Evolutionary conservation across 2,888 invertebrate species (phyloP).

Genomic region (Orthosia cruda): DNA sequence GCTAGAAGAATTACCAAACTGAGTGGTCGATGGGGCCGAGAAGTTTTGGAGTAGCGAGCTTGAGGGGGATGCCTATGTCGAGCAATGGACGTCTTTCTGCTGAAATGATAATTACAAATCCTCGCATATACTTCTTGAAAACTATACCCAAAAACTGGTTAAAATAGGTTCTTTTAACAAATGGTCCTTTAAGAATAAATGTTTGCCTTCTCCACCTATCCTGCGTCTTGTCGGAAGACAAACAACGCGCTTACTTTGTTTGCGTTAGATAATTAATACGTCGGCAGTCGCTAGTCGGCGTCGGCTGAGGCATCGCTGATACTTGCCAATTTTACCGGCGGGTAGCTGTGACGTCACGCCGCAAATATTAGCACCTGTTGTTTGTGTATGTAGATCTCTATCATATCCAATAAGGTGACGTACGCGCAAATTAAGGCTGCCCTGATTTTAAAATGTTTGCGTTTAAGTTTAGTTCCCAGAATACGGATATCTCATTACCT

Average conservation of each 20-base stretch:
- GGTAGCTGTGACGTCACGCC: constrained; percentile 36
- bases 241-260: constrained; percentile 76
- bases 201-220: constrained; percentile 21
- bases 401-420: constrained; percentile 25
- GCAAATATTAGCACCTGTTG: constrained; percentile 45
- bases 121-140: too few relatives aligned
- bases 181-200: neutral
- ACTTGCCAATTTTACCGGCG: constrained; percentile 35
- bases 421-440: neutral
- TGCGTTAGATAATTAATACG: constrained; percentile 81
- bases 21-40: too few relatives aligned
- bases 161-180: too few relatives aligned
- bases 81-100: too few relatives aligned
- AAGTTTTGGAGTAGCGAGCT: too few relatives aligned
- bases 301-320: constrained; percentile 42
- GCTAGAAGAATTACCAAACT: too few relatives aligned
- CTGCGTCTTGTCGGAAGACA: constrained; percentile 26
- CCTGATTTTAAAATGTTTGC: neutral
- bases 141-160: too few relatives aligned
- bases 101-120: too few relatives aligned
- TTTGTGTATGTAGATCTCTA: constrained; percentile 44
- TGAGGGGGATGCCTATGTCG: too few relatives aligned
- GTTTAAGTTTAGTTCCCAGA: neutral
- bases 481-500: neutral
- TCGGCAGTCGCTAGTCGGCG: constrained; percentile 52